These are phyloP conservation scores for Orthosia incerta DNA, from an alignment of 2,888 invertebrate genomes.

Conservation along the genomic window DNA sequence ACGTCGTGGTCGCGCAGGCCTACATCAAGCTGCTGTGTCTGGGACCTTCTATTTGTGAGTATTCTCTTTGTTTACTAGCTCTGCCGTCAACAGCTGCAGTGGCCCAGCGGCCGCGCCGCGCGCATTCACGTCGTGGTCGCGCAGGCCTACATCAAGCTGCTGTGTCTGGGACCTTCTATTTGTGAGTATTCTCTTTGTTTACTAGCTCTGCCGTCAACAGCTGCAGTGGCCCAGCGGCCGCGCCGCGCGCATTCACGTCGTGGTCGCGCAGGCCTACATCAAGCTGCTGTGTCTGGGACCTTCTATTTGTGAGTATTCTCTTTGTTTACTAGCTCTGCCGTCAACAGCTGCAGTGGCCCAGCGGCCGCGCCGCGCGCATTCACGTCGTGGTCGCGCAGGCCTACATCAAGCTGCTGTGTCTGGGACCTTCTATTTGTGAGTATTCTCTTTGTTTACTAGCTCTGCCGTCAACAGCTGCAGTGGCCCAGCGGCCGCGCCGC, in stretches of 20 bases:
- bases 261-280: slow-evolving; percentile 91
- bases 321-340: no score
- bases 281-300: slow-evolving; percentile 87
- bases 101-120: slow-evolving; percentile 93
- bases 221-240: slow-evolving; percentile 94
- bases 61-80: not conserved
- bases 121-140: slow-evolving; percentile 94
- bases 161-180: slow-evolving; percentile 84
- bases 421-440: slow-evolving; percentile 85
- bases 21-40: slow-evolving; percentile 86
- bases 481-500: slow-evolving; percentile 94
- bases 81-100: slow-evolving; percentile 94
- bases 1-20: slow-evolving; percentile 92
- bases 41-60: slow-evolving; percentile 85
- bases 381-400: slow-evolving; percentile 93
- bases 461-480: no score
- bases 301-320: slow-evolving; percentile 77
- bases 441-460: slow-evolving; percentile 19
- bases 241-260: slow-evolving; percentile 94
- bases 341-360: slow-evolving; percentile 94
- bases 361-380: slow-evolving; percentile 93
- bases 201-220: no score
- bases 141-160: slow-evolving; percentile 86
- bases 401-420: slow-evolving; percentile 85
- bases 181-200: slow-evolving; percentile 72